Conservation (phyloP, 2,888 invertebrate genomes). For the Siphlonurus alternatus region DNA sequence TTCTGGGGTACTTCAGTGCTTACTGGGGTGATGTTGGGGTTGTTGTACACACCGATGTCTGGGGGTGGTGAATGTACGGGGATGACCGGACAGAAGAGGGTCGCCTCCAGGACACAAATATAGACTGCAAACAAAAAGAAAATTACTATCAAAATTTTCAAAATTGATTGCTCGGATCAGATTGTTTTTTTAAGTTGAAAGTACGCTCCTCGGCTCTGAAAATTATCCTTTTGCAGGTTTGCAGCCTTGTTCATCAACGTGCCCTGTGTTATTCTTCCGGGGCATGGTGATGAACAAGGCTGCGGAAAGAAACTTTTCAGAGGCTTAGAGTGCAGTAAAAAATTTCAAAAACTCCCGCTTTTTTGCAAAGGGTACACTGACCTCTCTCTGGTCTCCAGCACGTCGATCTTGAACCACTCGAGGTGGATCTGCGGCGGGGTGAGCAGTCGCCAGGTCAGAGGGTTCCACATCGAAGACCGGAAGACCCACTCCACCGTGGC, state of each 20-base stretch:
- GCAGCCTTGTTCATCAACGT: too few relatives aligned
- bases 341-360: too few relatives aligned
- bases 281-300: too few relatives aligned
- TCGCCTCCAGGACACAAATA: neutral
- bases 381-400: constrained; percentile 51
- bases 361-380: too few relatives aligned
- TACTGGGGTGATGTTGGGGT: neutral
- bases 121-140: neutral
- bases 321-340: too few relatives aligned
- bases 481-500: constrained; percentile 64
- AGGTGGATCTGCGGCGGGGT: constrained; percentile 57
- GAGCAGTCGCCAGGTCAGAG: constrained; percentile 65
- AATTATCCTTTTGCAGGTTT: too few relatives aligned
- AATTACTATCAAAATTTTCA: neutral
- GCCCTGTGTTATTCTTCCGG: too few relatives aligned
- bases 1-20: neutral
- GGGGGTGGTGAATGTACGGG: neutral
- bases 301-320: too few relatives aligned
- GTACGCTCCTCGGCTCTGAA: too few relatives aligned
- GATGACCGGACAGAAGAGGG: neutral
- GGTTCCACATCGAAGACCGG: constrained; percentile 59
- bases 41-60: neutral
- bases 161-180: too few relatives aligned
- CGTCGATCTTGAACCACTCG: constrained; percentile 50
- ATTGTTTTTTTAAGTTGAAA: too few relatives aligned